These are phyloP conservation scores for Xestia sexstrigata DNA, from an alignment of 2,888 invertebrate species.

Conservation along the genomic window DNA sequence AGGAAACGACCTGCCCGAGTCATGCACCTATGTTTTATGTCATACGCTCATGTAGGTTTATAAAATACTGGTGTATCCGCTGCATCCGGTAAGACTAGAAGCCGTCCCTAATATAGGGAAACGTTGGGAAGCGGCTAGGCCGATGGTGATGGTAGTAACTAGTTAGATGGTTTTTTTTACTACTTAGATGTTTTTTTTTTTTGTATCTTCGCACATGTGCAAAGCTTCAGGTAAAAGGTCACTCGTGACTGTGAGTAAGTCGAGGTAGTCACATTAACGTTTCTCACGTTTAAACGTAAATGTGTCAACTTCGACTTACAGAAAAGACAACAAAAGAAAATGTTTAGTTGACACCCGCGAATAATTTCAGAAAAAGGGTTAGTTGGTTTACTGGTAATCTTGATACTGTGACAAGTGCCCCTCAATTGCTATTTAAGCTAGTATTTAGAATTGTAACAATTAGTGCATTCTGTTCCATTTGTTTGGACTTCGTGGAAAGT, in stretches of 20 bases:
- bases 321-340: not conserved
- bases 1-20: not conserved
- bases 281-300: too few relatives aligned
- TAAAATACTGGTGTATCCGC: not conserved
- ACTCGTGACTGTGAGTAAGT: not conserved
- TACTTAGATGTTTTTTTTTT: too few relatives aligned
- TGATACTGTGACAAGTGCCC: conserved; percentile 1
- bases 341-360: not conserved
- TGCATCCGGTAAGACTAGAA: not conserved
- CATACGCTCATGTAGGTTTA: not conserved
- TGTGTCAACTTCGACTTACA: too few relatives aligned
- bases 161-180: too few relatives aligned
- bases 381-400: not conserved
- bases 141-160: too few relatives aligned
- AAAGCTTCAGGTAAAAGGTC: not conserved
- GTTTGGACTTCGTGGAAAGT: conserved; percentile 21
- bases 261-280: not conserved
- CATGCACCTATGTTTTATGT: not conserved
- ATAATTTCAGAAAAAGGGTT: not conserved
- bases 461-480: conserved; percentile 23
- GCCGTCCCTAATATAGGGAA: not conserved
- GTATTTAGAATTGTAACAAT: conserved; percentile 43
- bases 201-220: too few relatives aligned
- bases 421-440: conserved; percentile 41
- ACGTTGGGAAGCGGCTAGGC: too few relatives aligned